Conservation (phyloP, 2,888 invertebrate species). For the Beris chalybata region DNA sequence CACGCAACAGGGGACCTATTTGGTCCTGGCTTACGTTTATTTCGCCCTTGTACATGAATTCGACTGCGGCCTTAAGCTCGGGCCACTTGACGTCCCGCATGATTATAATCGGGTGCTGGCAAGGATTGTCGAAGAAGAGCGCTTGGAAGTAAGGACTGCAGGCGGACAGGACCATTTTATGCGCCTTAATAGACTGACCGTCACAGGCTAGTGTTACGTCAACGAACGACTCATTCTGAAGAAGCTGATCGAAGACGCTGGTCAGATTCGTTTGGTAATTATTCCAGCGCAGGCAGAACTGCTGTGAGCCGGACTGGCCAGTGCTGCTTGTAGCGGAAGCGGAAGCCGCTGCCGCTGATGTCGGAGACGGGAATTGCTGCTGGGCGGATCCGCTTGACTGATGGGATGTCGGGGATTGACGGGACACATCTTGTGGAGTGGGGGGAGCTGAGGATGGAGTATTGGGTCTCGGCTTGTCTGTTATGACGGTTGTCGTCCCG, state of each 20-base stretch:
- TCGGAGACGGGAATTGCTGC: constrained; percentile 21
- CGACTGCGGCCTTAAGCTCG: constrained; percentile 86
- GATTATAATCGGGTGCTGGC: constrained; percentile 91
- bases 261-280: constrained; percentile 89
- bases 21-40: constrained; percentile 92
- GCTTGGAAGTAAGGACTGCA: constrained; percentile 93
- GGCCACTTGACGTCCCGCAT: constrained; percentile 90
- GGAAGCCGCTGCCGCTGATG: constrained; percentile 31
- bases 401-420: constrained; percentile 11
- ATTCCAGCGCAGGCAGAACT: constrained; percentile 91
- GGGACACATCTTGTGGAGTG: constrained; percentile 41
- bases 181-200: constrained; percentile 87
- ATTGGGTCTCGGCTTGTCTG: constrained; percentile 45
- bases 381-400: not conserved
- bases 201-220: constrained; percentile 92
- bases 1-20: constrained; percentile 81
- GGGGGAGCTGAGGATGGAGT: constrained; percentile 52
- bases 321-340: constrained; percentile 27
- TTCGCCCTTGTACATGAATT: constrained; percentile 97
- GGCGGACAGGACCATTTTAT: constrained; percentile 90
- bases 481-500: constrained; percentile 44
- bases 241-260: constrained; percentile 78
- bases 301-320: constrained; percentile 59
- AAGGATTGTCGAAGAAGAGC: constrained; percentile 88
- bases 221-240: constrained; percentile 87